Percentiles rank a stretch among this genome's conserved stretches.
Evolutionary conservation across 2,797 vertebrate species (phyloP).

Genomic region (Poecilia velifera): DNA sequence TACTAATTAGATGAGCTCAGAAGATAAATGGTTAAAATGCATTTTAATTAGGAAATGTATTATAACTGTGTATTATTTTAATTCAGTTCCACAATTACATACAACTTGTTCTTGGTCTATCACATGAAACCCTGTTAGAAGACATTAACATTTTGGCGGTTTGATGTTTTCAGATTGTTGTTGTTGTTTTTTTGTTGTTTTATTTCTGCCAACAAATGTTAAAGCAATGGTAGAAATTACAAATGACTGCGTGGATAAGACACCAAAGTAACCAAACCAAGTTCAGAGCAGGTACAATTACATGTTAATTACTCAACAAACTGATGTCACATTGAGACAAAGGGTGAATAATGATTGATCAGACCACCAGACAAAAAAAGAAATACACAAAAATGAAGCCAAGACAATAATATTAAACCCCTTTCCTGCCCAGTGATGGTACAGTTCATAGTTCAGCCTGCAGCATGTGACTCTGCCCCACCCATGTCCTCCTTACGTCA

Average conservation of each 20-base stretch:
- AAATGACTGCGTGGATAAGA: neutral
- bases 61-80: neutral
- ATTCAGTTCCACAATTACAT: neutral
- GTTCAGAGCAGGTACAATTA: neutral
- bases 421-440: neutral
- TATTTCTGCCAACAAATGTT: neutral
- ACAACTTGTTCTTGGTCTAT: neutral
- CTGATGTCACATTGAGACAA: neutral
- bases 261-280: neutral
- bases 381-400: neutral
- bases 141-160: neutral
- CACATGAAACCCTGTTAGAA: neutral
- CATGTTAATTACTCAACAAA: neutral
- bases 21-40: neutral
- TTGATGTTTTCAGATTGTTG: neutral
- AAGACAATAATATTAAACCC: neutral
- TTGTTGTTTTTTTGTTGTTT: neutral
- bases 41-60: neutral
- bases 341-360: neutral
- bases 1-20: neutral
- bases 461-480: neutral
- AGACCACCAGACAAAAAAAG: neutral
- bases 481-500: neutral
- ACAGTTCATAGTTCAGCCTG: neutral
- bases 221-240: neutral